Evolutionary conservation across 2,113 vertebrate species (phyloP).

Genomic region (Calyptommatus sinebrachiatus): DNA sequence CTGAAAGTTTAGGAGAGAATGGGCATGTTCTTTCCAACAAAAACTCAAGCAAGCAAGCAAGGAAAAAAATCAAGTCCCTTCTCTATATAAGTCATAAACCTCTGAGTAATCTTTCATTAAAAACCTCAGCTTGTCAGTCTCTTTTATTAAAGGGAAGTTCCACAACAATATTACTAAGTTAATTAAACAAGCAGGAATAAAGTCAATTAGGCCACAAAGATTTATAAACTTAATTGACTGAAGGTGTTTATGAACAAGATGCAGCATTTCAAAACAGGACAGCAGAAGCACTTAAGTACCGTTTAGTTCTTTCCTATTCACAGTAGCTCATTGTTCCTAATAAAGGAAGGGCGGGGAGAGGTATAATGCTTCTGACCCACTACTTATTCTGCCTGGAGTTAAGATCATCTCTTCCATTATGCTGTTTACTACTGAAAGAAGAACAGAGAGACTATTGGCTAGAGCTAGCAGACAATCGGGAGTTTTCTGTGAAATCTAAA

Average conservation of each 20-base stretch:
- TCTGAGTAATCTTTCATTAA: slow-evolving; percentile 11
- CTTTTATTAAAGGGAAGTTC: slow-evolving; percentile 12
- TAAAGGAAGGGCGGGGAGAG: background rate
- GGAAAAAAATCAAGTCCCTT: background rate
- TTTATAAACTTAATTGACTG: slow-evolving; percentile 44
- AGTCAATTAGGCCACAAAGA: slow-evolving; percentile 32
- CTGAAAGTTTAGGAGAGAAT: slow-evolving; percentile 3
- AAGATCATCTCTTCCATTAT: background rate
- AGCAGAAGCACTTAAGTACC: background rate
- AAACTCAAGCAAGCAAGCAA: background rate
- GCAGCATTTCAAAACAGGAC: background rate
- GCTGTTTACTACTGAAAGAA: background rate
- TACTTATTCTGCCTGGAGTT: background rate
- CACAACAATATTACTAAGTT: slow-evolving; percentile 21
- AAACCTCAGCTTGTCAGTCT: slow-evolving; percentile 3
- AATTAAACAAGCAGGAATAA: slow-evolving; percentile 41
- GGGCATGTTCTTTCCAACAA: background rate
- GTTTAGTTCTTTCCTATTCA: background rate
- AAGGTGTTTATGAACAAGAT: slow-evolving; percentile 29
- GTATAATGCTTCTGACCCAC: background rate
- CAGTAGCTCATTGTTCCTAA: background rate
- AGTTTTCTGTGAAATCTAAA: background rate
- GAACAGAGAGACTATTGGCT: background rate
- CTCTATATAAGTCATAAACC: slow-evolving; percentile 1
- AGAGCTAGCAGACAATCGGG: background rate